These are phyloP conservation scores for Heliangelus exortis DNA, from an alignment of 2,797 vertebrate species.

Conservation along the genomic window DNA sequence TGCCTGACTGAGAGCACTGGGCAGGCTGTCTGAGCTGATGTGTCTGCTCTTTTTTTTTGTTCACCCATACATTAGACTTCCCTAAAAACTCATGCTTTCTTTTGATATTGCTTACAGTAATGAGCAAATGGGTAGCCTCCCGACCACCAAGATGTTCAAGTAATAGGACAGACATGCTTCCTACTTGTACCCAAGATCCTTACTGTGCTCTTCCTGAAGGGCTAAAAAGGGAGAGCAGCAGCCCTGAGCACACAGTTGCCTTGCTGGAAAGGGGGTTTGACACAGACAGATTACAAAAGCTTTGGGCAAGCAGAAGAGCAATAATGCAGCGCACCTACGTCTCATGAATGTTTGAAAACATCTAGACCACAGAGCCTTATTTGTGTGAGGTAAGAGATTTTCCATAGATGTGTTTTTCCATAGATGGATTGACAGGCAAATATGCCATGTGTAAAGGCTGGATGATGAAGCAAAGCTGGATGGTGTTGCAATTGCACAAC, in stretches of 20 bases:
- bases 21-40: not conserved
- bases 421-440: conserved; percentile 16
- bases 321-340: not conserved
- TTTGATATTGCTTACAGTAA: not conserved
- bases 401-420: not conserved
- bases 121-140: not conserved
- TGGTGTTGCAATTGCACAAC: conserved; percentile 35
- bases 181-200: not conserved
- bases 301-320: not conserved
- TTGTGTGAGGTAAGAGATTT: not conserved
- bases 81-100: not conserved
- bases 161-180: not conserved
- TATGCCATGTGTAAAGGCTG: not conserved
- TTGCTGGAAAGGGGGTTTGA: not conserved
- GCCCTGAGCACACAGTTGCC: not conserved
- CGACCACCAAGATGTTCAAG: not conserved
- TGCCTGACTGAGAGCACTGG: not conserved
- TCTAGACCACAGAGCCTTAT: conserved; percentile 16
- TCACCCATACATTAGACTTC: not conserved
- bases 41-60: not conserved
- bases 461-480: conserved; percentile 36
- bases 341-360: conserved; percentile 5
- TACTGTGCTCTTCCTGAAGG: not conserved
- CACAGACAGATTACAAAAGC: not conserved
- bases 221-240: not conserved